Conservation (phyloP, 2,888 invertebrate species). For the Drosophila atripex region DNA sequence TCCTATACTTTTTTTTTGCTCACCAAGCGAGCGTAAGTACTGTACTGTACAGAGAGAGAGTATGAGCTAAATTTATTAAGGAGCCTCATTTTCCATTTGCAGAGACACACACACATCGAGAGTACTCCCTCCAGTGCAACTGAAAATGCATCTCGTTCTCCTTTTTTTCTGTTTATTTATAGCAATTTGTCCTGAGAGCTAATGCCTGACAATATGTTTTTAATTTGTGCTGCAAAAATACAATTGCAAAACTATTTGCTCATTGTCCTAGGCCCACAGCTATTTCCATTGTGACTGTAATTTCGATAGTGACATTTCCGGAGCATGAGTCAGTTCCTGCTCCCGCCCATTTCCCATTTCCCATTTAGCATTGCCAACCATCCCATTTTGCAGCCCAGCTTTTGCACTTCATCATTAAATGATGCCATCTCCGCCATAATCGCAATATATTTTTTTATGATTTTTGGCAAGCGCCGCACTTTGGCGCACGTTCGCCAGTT, state of each 20-base stretch:
- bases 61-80: conserved; percentile 74
- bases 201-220: conserved; percentile 83
- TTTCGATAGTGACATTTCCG: conserved; percentile 33
- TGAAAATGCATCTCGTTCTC: conserved; percentile 64
- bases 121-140: conserved; percentile 28
- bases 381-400: conserved; percentile 12
- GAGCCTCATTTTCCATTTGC: conserved; percentile 67
- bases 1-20: conserved; percentile 7
- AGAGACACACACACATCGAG: conserved; percentile 24
- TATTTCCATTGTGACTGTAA: conserved; percentile 9
- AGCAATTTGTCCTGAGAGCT: conserved; percentile 56
- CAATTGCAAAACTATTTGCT: conserved; percentile 54
- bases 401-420: conserved; percentile 46
- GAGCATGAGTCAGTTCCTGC: conserved; percentile 34
- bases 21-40: conserved; percentile 43
- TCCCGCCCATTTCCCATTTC: conserved; percentile 3
- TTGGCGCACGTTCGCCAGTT: conserved; percentile 76
- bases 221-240: conserved; percentile 80
- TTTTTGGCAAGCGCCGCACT: conserved; percentile 75
- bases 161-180: conserved; percentile 64
- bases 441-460: conserved; percentile 58
- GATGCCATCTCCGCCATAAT: conserved; percentile 45
- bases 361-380: background rate
- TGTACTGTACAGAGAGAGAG: conserved; percentile 43
- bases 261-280: conserved; percentile 38